Base-by-base conservation (phyloP, 2,888 invertebrate species). In the Eulithis prunata region DNA sequence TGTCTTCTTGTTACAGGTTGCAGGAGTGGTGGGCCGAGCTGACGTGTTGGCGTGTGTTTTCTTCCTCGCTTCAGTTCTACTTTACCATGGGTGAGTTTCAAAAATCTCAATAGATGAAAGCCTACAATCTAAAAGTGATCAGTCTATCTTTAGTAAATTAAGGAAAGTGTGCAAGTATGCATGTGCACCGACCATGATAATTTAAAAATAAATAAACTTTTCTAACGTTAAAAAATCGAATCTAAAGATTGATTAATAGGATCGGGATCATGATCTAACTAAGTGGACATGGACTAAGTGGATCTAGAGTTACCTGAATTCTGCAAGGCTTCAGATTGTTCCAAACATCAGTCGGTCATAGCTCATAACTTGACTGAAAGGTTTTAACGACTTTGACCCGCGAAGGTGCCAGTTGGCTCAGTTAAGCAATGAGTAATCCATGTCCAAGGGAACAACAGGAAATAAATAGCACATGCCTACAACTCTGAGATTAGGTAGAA, bases 11-110 rank as follows among this genome's bases (percentile, higher is more conserved):
- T 73, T 72, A 0, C 94, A 97, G 97, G 97, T 98, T 64, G 96
- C 97, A 1, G 97, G 97, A 64, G 95, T 97, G 66, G 98, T 98
- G 0, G 98, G 98, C 0, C 92, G 98, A 78, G 98, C 98, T 5
- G 98, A 98, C 85, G 95, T 98, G 3, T 89, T 98, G 64, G 97
- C 97, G 6, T 96, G 97, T 78, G 94, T 97, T 55, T 97, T 97
- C 90, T 97, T 97, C 86, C 94, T 97, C 7, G 93, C 96, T 67
- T 96, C 97, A 0, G 94, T 97, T 71, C 94, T 97, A 46, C 94
- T 95, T 54, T 97, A 97, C 88, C 96, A 96, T 81, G 96, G 96
- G 97, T 97, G 90, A 95, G 95, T 88, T 45, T 41, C 32, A 32
- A 32, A 21, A 32, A 32, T 32, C 32, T 5, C 32, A 32, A 32